phyloP scores from a whole-genome alignment of 2,888 invertebrate species.

The Crematogaster levior region DNA sequence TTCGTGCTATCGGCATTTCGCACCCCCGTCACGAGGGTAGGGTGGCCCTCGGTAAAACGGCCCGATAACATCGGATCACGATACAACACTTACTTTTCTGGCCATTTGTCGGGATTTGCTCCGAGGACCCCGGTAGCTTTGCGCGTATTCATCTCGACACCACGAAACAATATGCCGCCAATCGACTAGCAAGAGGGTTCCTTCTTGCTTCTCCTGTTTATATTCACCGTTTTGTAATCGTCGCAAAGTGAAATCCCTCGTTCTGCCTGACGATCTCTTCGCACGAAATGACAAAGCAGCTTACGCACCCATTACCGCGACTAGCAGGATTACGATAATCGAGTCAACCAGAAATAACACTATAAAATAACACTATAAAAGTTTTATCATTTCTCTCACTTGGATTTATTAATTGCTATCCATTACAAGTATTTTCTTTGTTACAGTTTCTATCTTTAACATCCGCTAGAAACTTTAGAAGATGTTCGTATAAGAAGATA shows the following conservation, averaged over 20 bases:
- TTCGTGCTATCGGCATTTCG: constrained; percentile 66
- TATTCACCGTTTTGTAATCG: constrained; percentile 22
- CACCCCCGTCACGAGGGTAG: constrained; percentile 50
- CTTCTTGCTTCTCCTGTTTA: constrained; percentile 10
- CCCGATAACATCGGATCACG: constrained; percentile 78
- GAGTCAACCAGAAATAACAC: neutral
- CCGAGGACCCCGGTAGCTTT: constrained; percentile 1
- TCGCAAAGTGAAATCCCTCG: constrained; percentile 59
- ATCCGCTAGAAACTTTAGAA: neutral
- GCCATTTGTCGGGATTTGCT: constrained; percentile 80
- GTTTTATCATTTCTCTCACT: neutral
- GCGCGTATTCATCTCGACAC: constrained; percentile 55
- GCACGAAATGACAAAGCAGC: constrained; percentile 6
- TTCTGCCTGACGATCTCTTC: neutral
- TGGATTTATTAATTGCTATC: neutral
- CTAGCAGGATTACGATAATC: neutral
- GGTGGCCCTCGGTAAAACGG: constrained; percentile 42
- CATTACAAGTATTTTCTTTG: neutral
- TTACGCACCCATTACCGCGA: constrained; percentile 13
- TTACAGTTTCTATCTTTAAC: neutral
- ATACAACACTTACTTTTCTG: constrained; percentile 81
- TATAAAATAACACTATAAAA: neutral
- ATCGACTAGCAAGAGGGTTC: constrained; percentile 20
- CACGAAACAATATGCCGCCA: constrained; percentile 65
- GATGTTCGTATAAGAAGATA: neutral